phyloP scores from a whole-genome alignment of 2,113 vertebrate species.

The Eubucco bourcierii region DNA sequence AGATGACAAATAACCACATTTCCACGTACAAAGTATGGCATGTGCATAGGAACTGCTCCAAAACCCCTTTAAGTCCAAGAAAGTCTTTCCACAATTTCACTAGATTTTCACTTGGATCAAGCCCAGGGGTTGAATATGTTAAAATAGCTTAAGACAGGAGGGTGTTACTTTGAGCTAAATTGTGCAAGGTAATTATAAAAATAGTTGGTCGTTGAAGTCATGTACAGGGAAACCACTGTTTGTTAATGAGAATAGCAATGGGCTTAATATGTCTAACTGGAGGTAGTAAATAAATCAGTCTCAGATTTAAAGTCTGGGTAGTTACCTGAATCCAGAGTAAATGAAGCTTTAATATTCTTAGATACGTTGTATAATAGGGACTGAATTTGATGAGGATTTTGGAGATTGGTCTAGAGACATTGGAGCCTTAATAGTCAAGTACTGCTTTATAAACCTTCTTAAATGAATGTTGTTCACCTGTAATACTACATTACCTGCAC shows the following conservation, averaged over 20 bases:
- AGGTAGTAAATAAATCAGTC: conserved; percentile 43
- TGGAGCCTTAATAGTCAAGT: background rate
- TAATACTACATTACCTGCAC: background rate
- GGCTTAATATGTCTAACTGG: conserved; percentile 56
- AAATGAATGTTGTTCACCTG: background rate
- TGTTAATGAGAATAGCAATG: conserved; percentile 44
- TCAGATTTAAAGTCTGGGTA: conserved; percentile 17
- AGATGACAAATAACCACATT: background rate
- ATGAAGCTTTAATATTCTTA: background rate
- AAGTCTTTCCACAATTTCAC: background rate
- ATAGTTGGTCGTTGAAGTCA: conserved; percentile 50
- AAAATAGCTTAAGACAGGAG: background rate
- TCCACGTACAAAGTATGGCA: background rate
- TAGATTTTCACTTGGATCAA: conserved; percentile 28
- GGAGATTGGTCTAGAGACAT: background rate
- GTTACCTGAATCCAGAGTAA: background rate
- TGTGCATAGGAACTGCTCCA: background rate
- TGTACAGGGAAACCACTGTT: conserved; percentile 33
- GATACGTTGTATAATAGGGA: background rate
- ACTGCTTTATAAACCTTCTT: background rate
- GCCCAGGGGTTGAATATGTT: conserved; percentile 24
- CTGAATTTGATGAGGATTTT: background rate
- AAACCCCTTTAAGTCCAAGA: background rate
- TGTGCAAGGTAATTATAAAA: conserved; percentile 51
- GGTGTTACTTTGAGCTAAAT: conserved; percentile 36